Evolutionary conservation across 2,888 invertebrate genomes (phyloP).

Genomic region (Ischnura elegans): DNA sequence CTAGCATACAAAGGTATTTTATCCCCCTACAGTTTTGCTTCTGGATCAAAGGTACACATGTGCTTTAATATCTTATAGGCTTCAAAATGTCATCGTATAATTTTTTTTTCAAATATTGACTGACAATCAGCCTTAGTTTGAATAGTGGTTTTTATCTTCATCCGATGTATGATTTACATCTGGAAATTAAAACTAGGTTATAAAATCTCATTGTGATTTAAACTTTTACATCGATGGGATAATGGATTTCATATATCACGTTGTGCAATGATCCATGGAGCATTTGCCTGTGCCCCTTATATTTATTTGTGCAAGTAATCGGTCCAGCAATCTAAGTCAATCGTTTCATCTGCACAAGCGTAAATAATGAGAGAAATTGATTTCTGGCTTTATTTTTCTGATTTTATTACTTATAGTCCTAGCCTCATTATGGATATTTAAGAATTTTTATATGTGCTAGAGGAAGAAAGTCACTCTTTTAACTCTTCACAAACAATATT

Average conservation of each 20-base stretch:
- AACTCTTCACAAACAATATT: neutral
- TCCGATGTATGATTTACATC: neutral
- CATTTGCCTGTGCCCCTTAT: neutral
- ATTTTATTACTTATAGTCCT: conserved; percentile 21
- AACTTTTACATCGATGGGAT: neutral
- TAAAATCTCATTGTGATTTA: neutral
- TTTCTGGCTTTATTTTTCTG: neutral
- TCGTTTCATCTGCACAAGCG: neutral
- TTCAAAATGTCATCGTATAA: conserved; percentile 24
- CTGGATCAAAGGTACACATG: neutral
- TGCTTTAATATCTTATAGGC: neutral
- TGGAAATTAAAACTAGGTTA: neutral
- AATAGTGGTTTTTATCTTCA: neutral
- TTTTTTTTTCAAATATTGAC: neutral
- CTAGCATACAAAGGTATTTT: neutral
- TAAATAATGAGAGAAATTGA: neutral
- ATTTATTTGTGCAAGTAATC: neutral
- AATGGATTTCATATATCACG: neutral
- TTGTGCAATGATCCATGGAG: neutral
- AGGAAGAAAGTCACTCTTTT: neutral
- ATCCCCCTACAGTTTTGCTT: neutral
- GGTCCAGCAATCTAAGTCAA: neutral
- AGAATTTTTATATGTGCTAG: neutral
- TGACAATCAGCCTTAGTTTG: conserved; percentile 50
- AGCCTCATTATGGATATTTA: neutral